Conservation (phyloP, 64 coral and sea anemone species). For the Cladopsammia gracilis region DNA sequence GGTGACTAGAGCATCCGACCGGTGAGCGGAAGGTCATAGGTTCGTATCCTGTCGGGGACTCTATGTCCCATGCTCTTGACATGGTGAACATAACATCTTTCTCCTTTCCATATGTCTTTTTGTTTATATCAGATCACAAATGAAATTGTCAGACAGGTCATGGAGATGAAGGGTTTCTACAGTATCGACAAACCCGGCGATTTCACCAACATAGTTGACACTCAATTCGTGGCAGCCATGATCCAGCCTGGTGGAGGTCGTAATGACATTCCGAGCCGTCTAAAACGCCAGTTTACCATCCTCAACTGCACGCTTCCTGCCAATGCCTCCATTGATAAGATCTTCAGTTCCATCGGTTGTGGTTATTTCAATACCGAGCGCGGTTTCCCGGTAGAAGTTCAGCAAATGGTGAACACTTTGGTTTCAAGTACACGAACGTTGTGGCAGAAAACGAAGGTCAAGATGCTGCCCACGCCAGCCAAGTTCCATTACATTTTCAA, state of each 20-base stretch:
- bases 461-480: constrained; percentile 99
- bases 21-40: too few relatives aligned
- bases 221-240: constrained; percentile 96
- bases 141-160: constrained; percentile 97
- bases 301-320: constrained; percentile 96
- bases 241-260: constrained; percentile 97
- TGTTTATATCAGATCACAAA: constrained; percentile 86
- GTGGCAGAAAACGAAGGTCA: constrained; percentile 96
- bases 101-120: neutral
- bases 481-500: constrained; percentile 99
- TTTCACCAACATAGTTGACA: constrained; percentile 97
- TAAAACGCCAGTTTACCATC: constrained; percentile 96
- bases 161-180: constrained; percentile 99
- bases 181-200: constrained; percentile 97
- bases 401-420: constrained; percentile 64
- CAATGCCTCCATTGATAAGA: constrained; percentile 97
- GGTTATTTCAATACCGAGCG: constrained; percentile 89
- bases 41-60: too few relatives aligned
- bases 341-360: constrained; percentile 90
- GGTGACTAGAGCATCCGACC: too few relatives aligned
- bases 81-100: too few relatives aligned
- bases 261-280: constrained; percentile 95
- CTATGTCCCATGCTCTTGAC: too few relatives aligned
- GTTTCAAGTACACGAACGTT: constrained; percentile 83
- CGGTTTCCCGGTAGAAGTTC: constrained; percentile 76